These are phyloP conservation scores for Lophius piscatorius DNA, from an alignment of 2,113 vertebrate genomes.

Conservation along the genomic window DNA sequence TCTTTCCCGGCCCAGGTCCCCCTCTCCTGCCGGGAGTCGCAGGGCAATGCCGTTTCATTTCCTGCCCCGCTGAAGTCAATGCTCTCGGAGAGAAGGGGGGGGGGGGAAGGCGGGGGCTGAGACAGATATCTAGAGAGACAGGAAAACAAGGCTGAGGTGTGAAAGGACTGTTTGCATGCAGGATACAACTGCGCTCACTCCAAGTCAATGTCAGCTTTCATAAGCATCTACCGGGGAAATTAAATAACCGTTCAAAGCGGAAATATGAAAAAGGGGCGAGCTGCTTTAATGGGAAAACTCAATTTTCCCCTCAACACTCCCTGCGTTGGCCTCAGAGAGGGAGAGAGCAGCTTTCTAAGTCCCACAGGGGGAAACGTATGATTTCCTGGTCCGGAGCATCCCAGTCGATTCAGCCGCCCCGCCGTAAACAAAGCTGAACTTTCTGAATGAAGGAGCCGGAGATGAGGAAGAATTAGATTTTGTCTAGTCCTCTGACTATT, in stretches of 20 bases:
- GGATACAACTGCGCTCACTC: slow-evolving; percentile 63
- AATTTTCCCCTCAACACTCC: slow-evolving; percentile 79
- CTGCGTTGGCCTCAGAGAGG: slow-evolving; percentile 31
- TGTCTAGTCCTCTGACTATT: slow-evolving; percentile 22
- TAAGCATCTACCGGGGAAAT: slow-evolving; percentile 90
- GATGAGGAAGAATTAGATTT: slow-evolving; percentile 10
- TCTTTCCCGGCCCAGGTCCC: slow-evolving; percentile 32
- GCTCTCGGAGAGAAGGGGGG: slow-evolving; percentile 26
- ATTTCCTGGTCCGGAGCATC: slow-evolving; percentile 48
- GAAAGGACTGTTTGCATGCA: slow-evolving; percentile 46
- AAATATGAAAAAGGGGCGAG: slow-evolving; percentile 82
- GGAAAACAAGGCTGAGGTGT: slow-evolving; percentile 49
- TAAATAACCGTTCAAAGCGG: slow-evolving; percentile 87
- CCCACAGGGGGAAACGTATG: slow-evolving; percentile 46
- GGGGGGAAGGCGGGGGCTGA: not conserved
- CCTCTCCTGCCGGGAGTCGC: slow-evolving; percentile 61
- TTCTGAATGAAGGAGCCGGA: slow-evolving; percentile 5
- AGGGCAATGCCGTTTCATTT: slow-evolving; percentile 75
- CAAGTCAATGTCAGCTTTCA: slow-evolving; percentile 84
- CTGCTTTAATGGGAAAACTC: slow-evolving; percentile 82
- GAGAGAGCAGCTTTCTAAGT: slow-evolving; percentile 28
- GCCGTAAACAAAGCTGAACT: slow-evolving; percentile 32
- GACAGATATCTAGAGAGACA: slow-evolving; percentile 40
- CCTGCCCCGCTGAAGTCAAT: slow-evolving; percentile 76
- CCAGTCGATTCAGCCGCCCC: slow-evolving; percentile 33